Evolutionary conservation across 2,888 invertebrate genomes (phyloP).

Genomic region (Timema podura): DNA sequence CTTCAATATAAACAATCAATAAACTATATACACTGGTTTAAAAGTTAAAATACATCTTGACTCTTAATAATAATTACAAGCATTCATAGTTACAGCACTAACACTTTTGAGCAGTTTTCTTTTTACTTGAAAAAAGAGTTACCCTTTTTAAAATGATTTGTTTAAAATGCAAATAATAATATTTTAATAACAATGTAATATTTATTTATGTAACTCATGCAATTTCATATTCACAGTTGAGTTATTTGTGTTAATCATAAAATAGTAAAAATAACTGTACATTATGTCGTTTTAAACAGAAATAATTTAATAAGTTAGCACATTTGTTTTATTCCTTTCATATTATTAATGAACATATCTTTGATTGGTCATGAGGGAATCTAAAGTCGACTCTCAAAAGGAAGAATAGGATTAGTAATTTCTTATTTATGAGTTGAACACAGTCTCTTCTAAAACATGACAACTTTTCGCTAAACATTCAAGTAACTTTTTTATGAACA

Average conservation of each 20-base stretch:
- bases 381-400: conserved; percentile 2
- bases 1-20: conserved; percentile 22
- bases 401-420: conserved; percentile 2
- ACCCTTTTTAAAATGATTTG: conserved; percentile 14
- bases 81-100: conserved; percentile 27
- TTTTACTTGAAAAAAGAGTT: conserved; percentile 8
- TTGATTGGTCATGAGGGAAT: conserved; percentile 13
- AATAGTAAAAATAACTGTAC: conserved; percentile 31
- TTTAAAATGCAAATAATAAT: conserved; percentile 22
- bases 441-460: conserved; percentile 15
- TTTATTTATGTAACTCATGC: conserved; percentile 24
- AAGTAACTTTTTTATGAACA: conserved; percentile 2
- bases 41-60: conserved; percentile 20
- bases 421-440: conserved; percentile 4
- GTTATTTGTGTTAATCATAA: conserved; percentile 26
- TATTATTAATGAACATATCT: conserved; percentile 17
- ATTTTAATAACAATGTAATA: conserved; percentile 20
- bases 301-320: conserved; percentile 19
- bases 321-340: conserved; percentile 24
- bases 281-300: conserved; percentile 18
- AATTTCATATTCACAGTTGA: conserved; percentile 11
- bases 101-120: conserved; percentile 29
- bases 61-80: conserved; percentile 24
- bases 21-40: conserved; percentile 20
- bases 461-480: conserved; percentile 16